Evolutionary conservation across 2,797 vertebrate genomes (phyloP).

Genomic region (Diceros bicornis): DNA sequence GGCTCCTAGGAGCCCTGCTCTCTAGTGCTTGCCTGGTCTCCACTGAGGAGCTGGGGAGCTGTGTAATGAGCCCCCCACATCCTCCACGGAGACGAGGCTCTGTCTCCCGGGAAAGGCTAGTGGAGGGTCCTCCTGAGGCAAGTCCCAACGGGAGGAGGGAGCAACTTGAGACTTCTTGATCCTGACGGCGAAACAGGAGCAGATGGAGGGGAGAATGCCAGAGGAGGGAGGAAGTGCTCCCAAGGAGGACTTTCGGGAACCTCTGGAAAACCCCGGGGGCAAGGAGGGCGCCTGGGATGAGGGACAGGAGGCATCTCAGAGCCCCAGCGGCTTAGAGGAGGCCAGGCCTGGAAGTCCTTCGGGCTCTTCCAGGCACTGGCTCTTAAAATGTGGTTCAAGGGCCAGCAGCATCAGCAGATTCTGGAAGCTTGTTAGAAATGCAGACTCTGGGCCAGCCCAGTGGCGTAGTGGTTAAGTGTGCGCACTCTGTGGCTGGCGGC

Average conservation of each 20-base stretch:
- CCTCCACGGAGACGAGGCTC: not conserved
- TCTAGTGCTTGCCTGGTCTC: rapidly evolving
- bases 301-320: not conserved
- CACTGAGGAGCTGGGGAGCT: rapidly evolving
- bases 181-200: not conserved
- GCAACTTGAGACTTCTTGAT: not conserved
- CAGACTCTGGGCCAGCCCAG: not conserved
- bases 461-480: too few species aligned
- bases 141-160: not conserved
- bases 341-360: not conserved
- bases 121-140: not conserved
- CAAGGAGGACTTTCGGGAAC: not conserved
- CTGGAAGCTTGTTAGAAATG: not conserved
- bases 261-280: not conserved
- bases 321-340: not conserved
- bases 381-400: not conserved
- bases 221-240: not conserved
- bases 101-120: not conserved
- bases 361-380: not conserved
- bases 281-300: not conserved
- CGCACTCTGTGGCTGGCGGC: too few species aligned
- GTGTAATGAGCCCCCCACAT: not conserved
- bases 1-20: not conserved
- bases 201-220: too few species aligned
- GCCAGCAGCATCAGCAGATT: not conserved